These are phyloP conservation scores for Cichlasoma orientale DNA, from an alignment of 2,797 vertebrate genomes.

Conservation along the genomic window DNA sequence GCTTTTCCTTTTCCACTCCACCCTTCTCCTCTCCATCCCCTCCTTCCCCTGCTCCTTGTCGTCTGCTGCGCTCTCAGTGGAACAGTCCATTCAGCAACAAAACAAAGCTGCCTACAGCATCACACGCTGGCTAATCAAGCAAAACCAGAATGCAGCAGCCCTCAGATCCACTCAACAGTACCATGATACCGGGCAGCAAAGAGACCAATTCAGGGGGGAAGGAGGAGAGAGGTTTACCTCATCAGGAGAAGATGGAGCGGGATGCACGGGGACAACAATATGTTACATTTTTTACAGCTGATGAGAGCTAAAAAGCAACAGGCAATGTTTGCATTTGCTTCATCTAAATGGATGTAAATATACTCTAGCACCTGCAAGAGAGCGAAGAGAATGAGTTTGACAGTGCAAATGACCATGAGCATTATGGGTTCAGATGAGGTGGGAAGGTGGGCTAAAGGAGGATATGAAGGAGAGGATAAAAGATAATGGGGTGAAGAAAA, in stretches of 20 bases:
- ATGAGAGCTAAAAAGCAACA: slow-evolving; percentile 18
- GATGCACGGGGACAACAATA: slow-evolving; percentile 3
- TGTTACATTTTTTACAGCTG: slow-evolving; percentile 14
- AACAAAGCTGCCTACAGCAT: slow-evolving; percentile 80
- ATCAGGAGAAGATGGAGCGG: not conserved
- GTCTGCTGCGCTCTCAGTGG: slow-evolving; percentile 64
- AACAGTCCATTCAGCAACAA: slow-evolving; percentile 77
- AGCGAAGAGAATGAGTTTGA: slow-evolving; percentile 30
- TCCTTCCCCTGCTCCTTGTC: slow-evolving; percentile 45
- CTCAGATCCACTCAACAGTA: slow-evolving; percentile 60
- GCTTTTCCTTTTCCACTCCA: slow-evolving; percentile 53
- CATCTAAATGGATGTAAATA: slow-evolving; percentile 34
- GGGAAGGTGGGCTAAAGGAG: slow-evolving; percentile 19
- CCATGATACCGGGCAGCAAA: slow-evolving; percentile 43
- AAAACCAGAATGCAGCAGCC: slow-evolving; percentile 70
- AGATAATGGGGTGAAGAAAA: slow-evolving; percentile 55
- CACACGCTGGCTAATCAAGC: slow-evolving; percentile 77
- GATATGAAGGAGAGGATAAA: slow-evolving; percentile 24
- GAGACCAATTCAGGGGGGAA: slow-evolving; percentile 2
- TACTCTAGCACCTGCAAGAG: not conserved
- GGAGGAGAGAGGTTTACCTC: slow-evolving; percentile 11
- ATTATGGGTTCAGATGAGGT: slow-evolving; percentile 23
- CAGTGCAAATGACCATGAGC: slow-evolving; percentile 17
- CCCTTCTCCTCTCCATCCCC: slow-evolving; percentile 43
- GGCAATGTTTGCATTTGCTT: slow-evolving; percentile 22